Evolutionary conservation across 92 coral and sea anemone genomes (phyloP), one percentile per base, ranked within the genome.

Genomic region (Pocillopora grandis): DNA sequence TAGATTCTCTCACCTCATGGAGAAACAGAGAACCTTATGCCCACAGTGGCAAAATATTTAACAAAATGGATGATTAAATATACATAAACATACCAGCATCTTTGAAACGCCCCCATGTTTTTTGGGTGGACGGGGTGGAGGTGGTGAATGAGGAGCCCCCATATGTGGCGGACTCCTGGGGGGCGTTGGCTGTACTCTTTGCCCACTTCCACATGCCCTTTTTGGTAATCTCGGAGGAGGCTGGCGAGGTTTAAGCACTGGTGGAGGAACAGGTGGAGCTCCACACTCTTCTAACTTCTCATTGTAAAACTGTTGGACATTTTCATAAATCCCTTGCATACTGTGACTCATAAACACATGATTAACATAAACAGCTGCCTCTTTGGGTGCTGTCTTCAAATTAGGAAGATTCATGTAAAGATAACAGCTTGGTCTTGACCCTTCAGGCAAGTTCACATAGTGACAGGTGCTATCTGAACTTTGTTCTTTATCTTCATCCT

Each of bases 261-360:
- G 94, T 2, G 92, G 90, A 49, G 88, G 80, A 12, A 61, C 80
- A 64, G 79, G 52, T 16, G 74, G 15, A 9, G 74, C 35, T 56
- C 59, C 77, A 13, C 67, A 21, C 35, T 19, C 12, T 5, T 75
- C 81, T 55, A 15, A 56, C 35, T 37, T 59, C 72, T 84, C 80
- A 73, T 77, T 91, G 21, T 64, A 66, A 35, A 74, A 80, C 57
- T 83, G 80, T 14, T 74, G 78, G 36, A 75, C 86, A 89, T 89
- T 91, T 77, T 91, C 89, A 87, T 92, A 93, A 65, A 90, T 88
- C 9, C 92, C 91, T 71, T 89, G 86, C 77, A 93, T 86, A 55
- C 87, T 88, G 15, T 92, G 88, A 10, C 92, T 78, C 80, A 84
- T 86, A 72, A 84, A 89, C 20, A 93, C 90, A 49, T 83, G 86